A percentile compares a stretch with the other conserved stretches of the same genome.
Evolutionary conservation across 2,888 invertebrate genomes (phyloP).

Genomic region (Synergus itoensis): DNA sequence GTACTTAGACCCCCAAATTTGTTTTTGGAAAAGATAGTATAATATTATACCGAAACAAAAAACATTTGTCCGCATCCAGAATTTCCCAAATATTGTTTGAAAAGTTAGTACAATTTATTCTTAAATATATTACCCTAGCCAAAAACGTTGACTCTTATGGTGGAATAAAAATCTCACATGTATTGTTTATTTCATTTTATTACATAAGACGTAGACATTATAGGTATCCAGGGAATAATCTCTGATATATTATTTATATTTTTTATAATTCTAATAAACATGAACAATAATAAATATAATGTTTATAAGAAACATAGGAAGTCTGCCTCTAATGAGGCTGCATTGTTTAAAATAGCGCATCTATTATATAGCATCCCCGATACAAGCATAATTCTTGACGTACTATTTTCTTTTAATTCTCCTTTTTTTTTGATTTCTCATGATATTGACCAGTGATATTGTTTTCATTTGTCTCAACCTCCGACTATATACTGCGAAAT

Average conservation of each 20-base stretch:
- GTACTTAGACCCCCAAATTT: too few species aligned
- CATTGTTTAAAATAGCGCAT: slow-evolving; percentile 74
- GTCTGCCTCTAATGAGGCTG: slow-evolving; percentile 75
- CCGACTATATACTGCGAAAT: slow-evolving; percentile 44
- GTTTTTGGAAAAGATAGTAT: too few species aligned
- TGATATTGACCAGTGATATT: slow-evolving; percentile 52
- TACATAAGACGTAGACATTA: slow-evolving; percentile 69
- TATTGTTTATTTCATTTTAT: slow-evolving; percentile 67
- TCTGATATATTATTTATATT: slow-evolving; percentile 69
- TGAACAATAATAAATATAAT: slow-evolving; percentile 78
- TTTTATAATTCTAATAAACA: slow-evolving; percentile 76
- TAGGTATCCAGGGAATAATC: slow-evolving; percentile 75
- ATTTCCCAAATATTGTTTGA: too few species aligned
- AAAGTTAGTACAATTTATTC: too few species aligned
- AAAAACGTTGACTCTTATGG: neutral
- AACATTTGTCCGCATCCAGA: too few species aligned
- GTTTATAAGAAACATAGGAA: slow-evolving; percentile 75
- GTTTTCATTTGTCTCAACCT: slow-evolving; percentile 38
- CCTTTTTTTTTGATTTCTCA: slow-evolving; percentile 43
- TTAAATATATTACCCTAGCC: too few species aligned
- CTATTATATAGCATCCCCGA: slow-evolving; percentile 70
- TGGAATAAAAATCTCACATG: slow-evolving; percentile 23
- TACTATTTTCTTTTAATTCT: slow-evolving; percentile 48
- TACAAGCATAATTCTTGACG: slow-evolving; percentile 67
- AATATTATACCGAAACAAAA: too few species aligned